These are phyloP conservation scores for Taurulus bubalis DNA, from an alignment of 2,113 vertebrate genomes.

Conservation along the genomic window DNA sequence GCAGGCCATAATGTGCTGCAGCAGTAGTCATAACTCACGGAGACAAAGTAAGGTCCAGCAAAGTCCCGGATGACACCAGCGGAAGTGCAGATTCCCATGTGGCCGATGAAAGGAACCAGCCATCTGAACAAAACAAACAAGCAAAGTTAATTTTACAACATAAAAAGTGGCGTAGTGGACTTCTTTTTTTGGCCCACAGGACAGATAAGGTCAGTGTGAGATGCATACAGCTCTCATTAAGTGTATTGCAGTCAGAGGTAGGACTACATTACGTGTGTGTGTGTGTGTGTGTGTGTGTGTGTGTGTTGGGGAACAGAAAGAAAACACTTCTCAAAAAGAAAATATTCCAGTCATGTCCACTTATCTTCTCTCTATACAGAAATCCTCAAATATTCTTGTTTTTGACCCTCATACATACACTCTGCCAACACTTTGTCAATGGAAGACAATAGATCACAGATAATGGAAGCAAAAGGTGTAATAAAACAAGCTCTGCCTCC, in stretches of 20 bases:
- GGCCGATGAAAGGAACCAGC: constrained; percentile 96
- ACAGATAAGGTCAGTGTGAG: not conserved
- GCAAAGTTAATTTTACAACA: not conserved
- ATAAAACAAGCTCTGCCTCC: not conserved
- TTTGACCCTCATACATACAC: not conserved
- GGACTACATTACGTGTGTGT: not conserved
- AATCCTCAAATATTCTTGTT: not conserved
- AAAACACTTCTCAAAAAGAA: not conserved
- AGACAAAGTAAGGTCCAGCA: constrained; percentile 97
- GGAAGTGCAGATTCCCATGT: constrained; percentile 98
- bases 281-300: too few species aligned
- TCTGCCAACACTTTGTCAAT: not conserved
- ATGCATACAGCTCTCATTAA: not conserved
- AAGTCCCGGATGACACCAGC: constrained; percentile 96
- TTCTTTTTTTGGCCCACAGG: not conserved
- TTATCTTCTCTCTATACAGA: not conserved
- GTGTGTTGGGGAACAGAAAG: too few species aligned
- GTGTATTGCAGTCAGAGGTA: not conserved
- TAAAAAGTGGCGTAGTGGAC: not conserved
- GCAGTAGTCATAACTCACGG: constrained; percentile 84
- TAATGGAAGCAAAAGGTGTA: not conserved
- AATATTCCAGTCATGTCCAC: not conserved
- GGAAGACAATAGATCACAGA: not conserved
- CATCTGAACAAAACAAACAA: constrained; percentile 82
- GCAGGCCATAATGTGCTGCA: not conserved